These are phyloP conservation scores for Ophiodon elongatus DNA, from an alignment of 2,113 vertebrate genomes.

Conservation along the genomic window DNA sequence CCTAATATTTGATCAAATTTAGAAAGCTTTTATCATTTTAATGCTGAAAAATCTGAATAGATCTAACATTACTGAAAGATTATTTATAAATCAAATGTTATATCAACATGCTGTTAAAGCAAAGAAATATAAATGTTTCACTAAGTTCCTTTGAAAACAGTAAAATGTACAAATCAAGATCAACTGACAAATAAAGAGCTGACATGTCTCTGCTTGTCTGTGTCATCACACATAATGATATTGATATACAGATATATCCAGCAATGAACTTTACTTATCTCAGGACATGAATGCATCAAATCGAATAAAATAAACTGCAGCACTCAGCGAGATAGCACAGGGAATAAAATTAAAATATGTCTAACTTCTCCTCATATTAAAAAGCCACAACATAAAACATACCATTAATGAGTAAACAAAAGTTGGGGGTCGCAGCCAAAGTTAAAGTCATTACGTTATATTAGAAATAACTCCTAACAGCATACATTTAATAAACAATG, in stretches of 20 bases:
- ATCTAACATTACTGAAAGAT: background rate
- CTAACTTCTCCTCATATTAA: background rate
- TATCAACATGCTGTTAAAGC: conserved; percentile 11
- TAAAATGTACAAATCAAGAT: background rate
- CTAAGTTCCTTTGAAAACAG: background rate
- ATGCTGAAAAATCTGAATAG: background rate
- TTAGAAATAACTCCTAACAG: conserved; percentile 26
- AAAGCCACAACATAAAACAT: conserved; percentile 20
- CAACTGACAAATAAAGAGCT: background rate
- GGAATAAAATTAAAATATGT: background rate
- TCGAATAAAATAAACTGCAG: conserved; percentile 14
- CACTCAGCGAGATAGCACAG: background rate
- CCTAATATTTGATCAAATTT: background rate
- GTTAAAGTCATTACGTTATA: conserved; percentile 26
- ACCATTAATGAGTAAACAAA: background rate
- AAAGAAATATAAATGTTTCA: conserved; percentile 2
- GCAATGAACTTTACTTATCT: background rate
- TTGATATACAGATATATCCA: background rate
- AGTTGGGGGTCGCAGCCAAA: conserved; percentile 19
- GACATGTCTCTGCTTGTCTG: background rate
- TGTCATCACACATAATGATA: background rate
- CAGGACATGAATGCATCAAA: background rate
- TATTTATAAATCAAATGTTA: conserved; percentile 20
- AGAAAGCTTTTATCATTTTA: background rate
- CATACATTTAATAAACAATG: conserved; percentile 51